phyloP scores from a whole-genome alignment of 2,797 vertebrate species.

The Clangula hyemalis region DNA sequence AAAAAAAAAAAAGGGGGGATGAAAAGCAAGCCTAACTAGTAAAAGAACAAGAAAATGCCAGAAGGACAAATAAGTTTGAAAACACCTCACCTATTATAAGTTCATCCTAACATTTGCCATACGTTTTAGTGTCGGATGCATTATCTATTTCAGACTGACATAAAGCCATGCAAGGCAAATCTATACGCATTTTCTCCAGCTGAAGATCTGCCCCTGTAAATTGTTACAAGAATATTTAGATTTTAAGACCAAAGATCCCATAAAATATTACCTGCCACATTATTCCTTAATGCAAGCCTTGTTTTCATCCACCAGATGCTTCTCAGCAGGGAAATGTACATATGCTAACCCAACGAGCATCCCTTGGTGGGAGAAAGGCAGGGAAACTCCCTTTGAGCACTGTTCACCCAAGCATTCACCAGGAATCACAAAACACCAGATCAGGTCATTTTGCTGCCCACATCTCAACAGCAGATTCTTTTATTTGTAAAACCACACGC shows the following conservation, averaged over 20 bases:
- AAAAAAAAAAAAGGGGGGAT: not conserved
- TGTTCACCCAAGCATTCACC: not conserved
- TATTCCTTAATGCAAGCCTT: not conserved
- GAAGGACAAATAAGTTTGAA: not conserved
- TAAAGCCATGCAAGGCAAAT: not conserved
- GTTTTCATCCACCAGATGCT: constrained; percentile 35
- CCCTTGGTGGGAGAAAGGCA: not conserved
- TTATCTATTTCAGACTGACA: not conserved
- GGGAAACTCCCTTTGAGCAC: not conserved
- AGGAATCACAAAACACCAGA: not conserved
- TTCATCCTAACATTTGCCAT: not conserved
- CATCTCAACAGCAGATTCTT: not conserved
- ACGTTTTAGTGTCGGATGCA: not conserved
- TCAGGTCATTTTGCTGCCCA: not conserved
- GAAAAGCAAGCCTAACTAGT: not conserved
- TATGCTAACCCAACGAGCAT: not conserved
- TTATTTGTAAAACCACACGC: not conserved
- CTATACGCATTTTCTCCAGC: not conserved
- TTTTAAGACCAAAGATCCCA: not conserved
- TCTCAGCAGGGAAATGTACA: constrained; percentile 52
- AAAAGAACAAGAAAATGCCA: not conserved
- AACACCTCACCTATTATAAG: not conserved
- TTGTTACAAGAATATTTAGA: not conserved
- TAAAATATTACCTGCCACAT: not conserved
- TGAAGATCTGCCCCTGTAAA: not conserved